Conservation (phyloP, 2,888 invertebrate species). For the Drosophila suboccidentalis region DNA sequence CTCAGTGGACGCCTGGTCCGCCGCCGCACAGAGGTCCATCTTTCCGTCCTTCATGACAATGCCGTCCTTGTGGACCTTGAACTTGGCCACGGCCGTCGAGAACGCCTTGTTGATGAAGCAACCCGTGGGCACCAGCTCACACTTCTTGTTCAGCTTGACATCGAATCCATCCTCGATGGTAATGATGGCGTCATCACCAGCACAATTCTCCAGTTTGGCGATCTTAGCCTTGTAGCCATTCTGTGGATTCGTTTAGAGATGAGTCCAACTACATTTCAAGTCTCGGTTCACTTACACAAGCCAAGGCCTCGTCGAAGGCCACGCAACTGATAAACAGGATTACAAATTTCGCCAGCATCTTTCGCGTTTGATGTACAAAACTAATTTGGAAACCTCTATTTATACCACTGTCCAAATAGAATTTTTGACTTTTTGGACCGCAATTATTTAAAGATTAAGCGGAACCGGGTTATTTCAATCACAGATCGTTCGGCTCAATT, state of each 20-base stretch:
- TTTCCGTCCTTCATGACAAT: slow-evolving; percentile 85
- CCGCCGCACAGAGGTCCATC: slow-evolving; percentile 84
- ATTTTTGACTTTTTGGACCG: slow-evolving; percentile 20
- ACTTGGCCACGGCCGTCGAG: slow-evolving; percentile 83
- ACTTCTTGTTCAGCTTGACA: slow-evolving; percentile 84
- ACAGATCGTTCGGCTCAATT: slow-evolving; percentile 82
- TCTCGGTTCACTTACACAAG: slow-evolving; percentile 76
- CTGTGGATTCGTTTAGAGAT: slow-evolving; percentile 51
- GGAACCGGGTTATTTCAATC: slow-evolving; percentile 68
- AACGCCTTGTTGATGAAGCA: slow-evolving; percentile 85
- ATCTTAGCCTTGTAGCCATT: slow-evolving; percentile 84
- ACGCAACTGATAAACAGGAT: slow-evolving; percentile 49
- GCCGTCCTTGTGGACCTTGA: slow-evolving; percentile 85
- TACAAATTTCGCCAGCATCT: slow-evolving; percentile 52
- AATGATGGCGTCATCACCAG: slow-evolving; percentile 77
- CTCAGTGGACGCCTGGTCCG: slow-evolving; percentile 69
- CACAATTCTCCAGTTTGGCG: slow-evolving; percentile 82
- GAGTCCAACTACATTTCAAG: neutral
- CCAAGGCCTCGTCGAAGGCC: slow-evolving; percentile 59
- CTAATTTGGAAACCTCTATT: slow-evolving; percentile 42
- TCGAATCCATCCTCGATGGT: slow-evolving; percentile 76
- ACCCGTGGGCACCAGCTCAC: slow-evolving; percentile 85
- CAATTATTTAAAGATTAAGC: slow-evolving; percentile 79
- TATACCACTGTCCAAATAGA: slow-evolving; percentile 41
- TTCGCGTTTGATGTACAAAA: slow-evolving; percentile 1